Base-by-base conservation (phyloP, 2,888 invertebrate genomes). In the Apoda limacodes region DNA sequence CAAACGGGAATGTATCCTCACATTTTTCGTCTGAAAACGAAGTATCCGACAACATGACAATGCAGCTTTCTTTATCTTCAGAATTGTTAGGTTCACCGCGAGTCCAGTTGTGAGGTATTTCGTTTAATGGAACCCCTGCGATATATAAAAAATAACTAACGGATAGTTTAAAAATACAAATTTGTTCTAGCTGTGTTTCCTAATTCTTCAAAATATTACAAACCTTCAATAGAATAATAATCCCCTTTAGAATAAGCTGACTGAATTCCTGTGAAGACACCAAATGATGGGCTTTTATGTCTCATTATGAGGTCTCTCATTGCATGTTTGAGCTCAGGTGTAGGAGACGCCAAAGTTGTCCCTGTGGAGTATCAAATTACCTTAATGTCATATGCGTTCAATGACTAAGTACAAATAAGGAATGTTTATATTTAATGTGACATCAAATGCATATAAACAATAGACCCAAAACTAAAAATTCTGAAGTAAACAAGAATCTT, bases 1-100 rank as follows among this genome's bases (percentile, higher is more conserved):
- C 38, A 30, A 48, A 60, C 1, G 54, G 56, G 22, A 41, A 40
- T 0, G 46, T 42, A 2, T 50, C 45, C 3, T 34, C 28, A 26
- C 60, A 60, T 19, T 35, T 37, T 1, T 46, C 47, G 22, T 54
- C 57, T 1, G 50, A 48, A 2, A 59, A 5, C 2, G 37, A 43
- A 2, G 55, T 56, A 5, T 40, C 44, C 2, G 28, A 28, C 24
- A 44, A 15, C 4, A 42, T 21, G 2, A 34, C 21, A 4, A 45
- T 31, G 10, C 49, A 49, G 2, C 30, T 21, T 14, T 43, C 42
- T 12, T 13, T 14, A 17, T 40, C 29, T 3, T 31, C 32, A 0
- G 4, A 19, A 15, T 45, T 43, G 28, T 45, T 30, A 4, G 43
- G 45, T 14, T 48, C 41, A 1, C 28, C 35, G 2, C 38, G 25